phyloP scores from a whole-genome alignment of 2,113 vertebrate species.

The Lophura nycthemera region DNA sequence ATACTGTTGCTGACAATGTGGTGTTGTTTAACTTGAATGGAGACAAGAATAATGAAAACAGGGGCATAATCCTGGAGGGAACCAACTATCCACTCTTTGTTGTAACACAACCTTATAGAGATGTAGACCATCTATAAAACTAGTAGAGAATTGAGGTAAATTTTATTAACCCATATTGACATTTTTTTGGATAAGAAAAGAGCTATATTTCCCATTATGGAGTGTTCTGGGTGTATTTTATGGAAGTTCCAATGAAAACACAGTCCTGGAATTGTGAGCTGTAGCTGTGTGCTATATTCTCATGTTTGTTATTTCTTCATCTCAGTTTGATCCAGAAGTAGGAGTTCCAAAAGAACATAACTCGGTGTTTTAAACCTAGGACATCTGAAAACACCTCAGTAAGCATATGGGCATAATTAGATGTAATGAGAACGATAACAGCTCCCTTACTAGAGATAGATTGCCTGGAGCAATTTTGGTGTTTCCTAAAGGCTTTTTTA shows the following conservation, averaged over 20 bases:
- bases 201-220: neutral
- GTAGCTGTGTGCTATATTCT: neutral
- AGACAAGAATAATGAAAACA: neutral
- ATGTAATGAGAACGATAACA: neutral
- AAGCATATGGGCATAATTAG: neutral
- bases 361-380: neutral
- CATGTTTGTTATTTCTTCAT: neutral
- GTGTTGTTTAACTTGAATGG: neutral
- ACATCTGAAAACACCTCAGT: neutral
- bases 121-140: neutral
- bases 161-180: neutral
- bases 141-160: neutral
- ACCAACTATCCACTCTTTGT: neutral
- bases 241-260: neutral
- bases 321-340: neutral
- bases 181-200: neutral
- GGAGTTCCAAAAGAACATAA: neutral
- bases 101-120: neutral
- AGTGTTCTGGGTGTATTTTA: neutral
- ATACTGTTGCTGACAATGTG: neutral
- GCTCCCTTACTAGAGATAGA: neutral
- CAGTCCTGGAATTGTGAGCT: neutral
- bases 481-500: neutral
- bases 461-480: neutral
- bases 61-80: neutral